Evolutionary conservation across 2,113 vertebrate genomes (phyloP), one percentile per base, ranked within the genome.

Genomic region (Paradoxurus hermaphroditus): DNA sequence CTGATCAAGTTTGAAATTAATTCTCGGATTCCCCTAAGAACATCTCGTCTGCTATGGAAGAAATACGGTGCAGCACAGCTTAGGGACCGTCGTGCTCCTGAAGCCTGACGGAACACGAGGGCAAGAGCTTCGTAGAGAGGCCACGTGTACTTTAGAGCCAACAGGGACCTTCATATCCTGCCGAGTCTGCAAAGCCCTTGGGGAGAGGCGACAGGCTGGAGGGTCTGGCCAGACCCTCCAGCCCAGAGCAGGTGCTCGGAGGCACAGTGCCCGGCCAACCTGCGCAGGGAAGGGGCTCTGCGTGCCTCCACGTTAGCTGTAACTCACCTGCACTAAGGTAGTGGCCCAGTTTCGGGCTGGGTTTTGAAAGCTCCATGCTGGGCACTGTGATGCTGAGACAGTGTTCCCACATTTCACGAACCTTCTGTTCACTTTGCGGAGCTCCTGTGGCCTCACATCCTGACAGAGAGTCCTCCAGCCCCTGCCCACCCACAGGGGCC

Each of bases 351-450:
- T 13, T 83, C 23, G 67, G 77, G 67, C 3, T 4, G 39, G 23
- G 12, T 29, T 39, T 70, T 2, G 5, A 49, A 8, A 39, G 6
- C 13, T 1, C 23, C 18, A 7, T 7, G 34, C 8, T 9, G 36
- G 51, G 18, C 23, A 29, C 41, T 3, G 2, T 16, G 62, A 27
- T 1, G 19, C 11, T 12, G 53, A 51, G 44, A 9, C 9, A 15
- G 27, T 4, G 2, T 0, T 62, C 94, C 68, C 46, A 3, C 5
- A 0, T 15, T 1, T 13, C 5, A 0, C 2, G 25, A 21, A 5
- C 16, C 41, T 14, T 29, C 21, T 14, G 21, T 19, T 73, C 36
- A 3, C 31, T 25, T 44, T 29, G 1, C 29, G 25, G 29, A 8
- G 4, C 4, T 5, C 2, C 31, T 1, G 7, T 4, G 14, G 59